These are phyloP conservation scores for Clarias macrocephalus DNA, from an alignment of 2,113 vertebrate genomes.

Conservation along the genomic window DNA sequence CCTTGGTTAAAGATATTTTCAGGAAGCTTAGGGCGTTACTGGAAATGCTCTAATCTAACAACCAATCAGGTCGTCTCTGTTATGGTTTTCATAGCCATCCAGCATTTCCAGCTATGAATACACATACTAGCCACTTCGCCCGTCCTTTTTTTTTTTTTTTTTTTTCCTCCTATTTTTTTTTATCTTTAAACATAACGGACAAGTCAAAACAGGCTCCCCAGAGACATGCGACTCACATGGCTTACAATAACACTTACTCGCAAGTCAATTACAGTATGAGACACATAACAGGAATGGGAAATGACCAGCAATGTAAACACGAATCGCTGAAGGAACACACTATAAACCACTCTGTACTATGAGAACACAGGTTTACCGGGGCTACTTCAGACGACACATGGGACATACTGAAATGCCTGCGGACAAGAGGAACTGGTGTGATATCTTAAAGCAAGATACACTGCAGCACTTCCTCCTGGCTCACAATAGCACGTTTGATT, in stretches of 20 bases:
- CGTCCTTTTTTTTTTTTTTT: slow-evolving; percentile 5
- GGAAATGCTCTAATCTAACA: not conserved
- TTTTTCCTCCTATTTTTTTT: not conserved
- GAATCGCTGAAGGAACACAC: slow-evolving; percentile 35
- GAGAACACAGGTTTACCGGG: slow-evolving; percentile 24
- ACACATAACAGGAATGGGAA: slow-evolving; percentile 56
- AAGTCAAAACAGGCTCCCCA: slow-evolving; percentile 46
- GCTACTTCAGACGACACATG: no score
- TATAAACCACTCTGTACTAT: slow-evolving; percentile 28
- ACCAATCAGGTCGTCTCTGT: not conserved
- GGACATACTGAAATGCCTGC: no score
- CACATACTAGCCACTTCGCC: not conserved
- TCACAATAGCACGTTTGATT: slow-evolving; percentile 55
- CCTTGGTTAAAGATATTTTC: not conserved
- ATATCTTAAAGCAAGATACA: slow-evolving; percentile 58
- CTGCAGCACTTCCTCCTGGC: slow-evolving; percentile 58
- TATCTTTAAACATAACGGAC: slow-evolving; percentile 24
- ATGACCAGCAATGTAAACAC: slow-evolving; percentile 50
- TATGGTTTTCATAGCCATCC: slow-evolving; percentile 17
- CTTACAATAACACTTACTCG: slow-evolving; percentile 53
- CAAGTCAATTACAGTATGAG: slow-evolving; percentile 46
- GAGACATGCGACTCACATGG: slow-evolving; percentile 24
- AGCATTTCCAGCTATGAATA: slow-evolving; percentile 41
- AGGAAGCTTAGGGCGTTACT: not conserved
- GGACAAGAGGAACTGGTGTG: slow-evolving; percentile 47